phyloP scores from a whole-genome alignment of 2,113 vertebrate genomes.

The Lagenorhynchus albirostris region DNA sequence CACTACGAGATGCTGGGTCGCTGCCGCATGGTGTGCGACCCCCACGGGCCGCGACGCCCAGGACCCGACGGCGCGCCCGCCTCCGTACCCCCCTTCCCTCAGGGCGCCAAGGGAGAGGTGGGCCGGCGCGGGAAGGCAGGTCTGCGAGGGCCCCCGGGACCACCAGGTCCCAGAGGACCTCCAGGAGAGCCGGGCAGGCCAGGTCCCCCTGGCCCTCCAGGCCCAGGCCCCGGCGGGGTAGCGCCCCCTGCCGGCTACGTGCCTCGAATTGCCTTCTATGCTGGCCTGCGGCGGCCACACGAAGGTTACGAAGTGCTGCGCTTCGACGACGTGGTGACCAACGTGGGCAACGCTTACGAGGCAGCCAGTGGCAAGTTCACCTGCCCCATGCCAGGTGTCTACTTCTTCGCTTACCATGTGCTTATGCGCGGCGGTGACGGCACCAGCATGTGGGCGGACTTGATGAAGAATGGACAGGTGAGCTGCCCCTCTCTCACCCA shows the following conservation, averaged over 20 bases:
- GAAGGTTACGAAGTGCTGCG: constrained; percentile 94
- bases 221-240: constrained; percentile 92
- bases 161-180: constrained; percentile 88
- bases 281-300: constrained; percentile 93
- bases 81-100: constrained; percentile 82
- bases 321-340: constrained; percentile 98
- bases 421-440: constrained; percentile 97
- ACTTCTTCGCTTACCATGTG: constrained; percentile 98
- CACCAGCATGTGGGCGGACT: constrained; percentile 97
- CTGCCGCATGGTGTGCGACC: constrained; percentile 94
- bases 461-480: constrained; percentile 96
- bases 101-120: constrained; percentile 84
- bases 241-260: constrained; percentile 91
- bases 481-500: constrained; percentile 47
- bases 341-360: constrained; percentile 98
- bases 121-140: constrained; percentile 90
- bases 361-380: constrained; percentile 97
- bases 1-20: constrained; percentile 93
- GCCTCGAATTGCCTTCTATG: constrained; percentile 96
- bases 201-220: constrained; percentile 90
- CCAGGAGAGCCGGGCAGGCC: constrained; percentile 93
- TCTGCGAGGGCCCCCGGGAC: constrained; percentile 89
- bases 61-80: constrained; percentile 77
- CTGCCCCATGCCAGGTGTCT: constrained; percentile 95
- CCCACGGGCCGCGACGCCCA: constrained; percentile 85